Percentiles rank a stretch among this genome's conserved stretches.
These are phyloP conservation scores for Eupristina koningsbergeri DNA, from an alignment of 1,140 invertebrate species.

Conservation along the genomic window DNA sequence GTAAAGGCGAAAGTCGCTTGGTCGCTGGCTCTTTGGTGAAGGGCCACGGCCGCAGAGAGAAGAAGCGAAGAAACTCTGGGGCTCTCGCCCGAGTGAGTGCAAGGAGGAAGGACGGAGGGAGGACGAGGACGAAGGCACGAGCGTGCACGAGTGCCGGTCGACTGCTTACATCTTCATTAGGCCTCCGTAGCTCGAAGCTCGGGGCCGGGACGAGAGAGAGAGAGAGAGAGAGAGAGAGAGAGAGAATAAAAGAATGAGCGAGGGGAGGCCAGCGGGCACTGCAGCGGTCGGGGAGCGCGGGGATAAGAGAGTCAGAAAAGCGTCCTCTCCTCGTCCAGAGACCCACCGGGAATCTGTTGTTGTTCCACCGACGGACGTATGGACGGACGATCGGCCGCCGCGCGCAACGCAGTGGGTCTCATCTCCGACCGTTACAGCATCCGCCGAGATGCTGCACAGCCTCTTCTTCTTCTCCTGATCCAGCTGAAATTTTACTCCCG, in stretches of 20 bases:
- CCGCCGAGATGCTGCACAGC: constrained; percentile 49
- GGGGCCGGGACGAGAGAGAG: constrained; percentile 40
- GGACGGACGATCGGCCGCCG: constrained; percentile 57
- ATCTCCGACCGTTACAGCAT: constrained; percentile 56
- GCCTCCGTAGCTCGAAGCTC: constrained; percentile 57
- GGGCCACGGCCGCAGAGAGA: not conserved
- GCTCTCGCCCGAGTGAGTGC: constrained; percentile 1
- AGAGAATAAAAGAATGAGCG: constrained; percentile 49
- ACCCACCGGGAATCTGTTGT: constrained; percentile 72
- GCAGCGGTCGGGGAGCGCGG: constrained; percentile 58
- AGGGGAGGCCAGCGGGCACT: constrained; percentile 34
- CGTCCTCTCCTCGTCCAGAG: constrained; percentile 67
- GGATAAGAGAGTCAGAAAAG: constrained; percentile 65
- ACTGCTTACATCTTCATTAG: constrained; percentile 75
- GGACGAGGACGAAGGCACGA: constrained; percentile 64
- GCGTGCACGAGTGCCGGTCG: constrained; percentile 61
- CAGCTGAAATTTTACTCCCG: constrained; percentile 42
- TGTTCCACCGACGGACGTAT: constrained; percentile 67
- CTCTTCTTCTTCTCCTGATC: constrained; percentile 62
- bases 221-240: constrained; percentile 7
- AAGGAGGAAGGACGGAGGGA: constrained; percentile 53
- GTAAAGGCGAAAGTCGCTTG: constrained; percentile 29
- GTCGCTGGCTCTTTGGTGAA: not conserved
- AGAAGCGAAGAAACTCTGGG: constrained; percentile 2
- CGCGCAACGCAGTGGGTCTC: constrained; percentile 70